Percentiles rank a stretch among this genome's conserved stretches.
Conservation (phyloP, 2,113 vertebrate species). For the western clawed frog (Xenopus tropicalis) region DNA sequence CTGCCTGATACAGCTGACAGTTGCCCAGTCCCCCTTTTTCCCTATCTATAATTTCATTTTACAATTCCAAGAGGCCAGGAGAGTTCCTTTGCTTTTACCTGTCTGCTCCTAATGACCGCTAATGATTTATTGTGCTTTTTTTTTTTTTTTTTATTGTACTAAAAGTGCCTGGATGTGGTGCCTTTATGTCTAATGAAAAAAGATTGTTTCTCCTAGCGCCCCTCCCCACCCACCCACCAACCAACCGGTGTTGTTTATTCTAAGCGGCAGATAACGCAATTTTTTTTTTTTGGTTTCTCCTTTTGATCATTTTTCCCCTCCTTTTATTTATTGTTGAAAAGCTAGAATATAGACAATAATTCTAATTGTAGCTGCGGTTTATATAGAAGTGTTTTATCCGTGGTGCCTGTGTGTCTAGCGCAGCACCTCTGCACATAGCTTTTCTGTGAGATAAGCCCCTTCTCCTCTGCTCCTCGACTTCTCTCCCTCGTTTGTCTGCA, state of each 20-base stretch:
- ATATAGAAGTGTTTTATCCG: conserved; percentile 78
- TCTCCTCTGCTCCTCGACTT: conserved; percentile 68
- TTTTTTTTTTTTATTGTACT: conserved; percentile 78
- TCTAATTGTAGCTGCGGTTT: conserved; percentile 76
- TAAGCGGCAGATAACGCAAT: conserved; percentile 86
- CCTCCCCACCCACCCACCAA: conserved; percentile 58
- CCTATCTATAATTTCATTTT: conserved; percentile 70
- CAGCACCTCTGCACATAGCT: conserved; percentile 96
- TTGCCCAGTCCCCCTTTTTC: not conserved
- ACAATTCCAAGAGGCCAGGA: conserved; percentile 64
- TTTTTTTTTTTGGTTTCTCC: conserved; percentile 80
- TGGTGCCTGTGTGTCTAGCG: conserved; percentile 94
- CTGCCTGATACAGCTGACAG: conserved; percentile 5
- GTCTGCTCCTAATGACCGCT: conserved; percentile 77
- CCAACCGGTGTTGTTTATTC: conserved; percentile 78
- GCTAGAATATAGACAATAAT: conserved; percentile 73
- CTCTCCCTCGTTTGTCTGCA: conserved; percentile 72
- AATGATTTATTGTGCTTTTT: conserved; percentile 72
- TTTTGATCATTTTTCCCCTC: conserved; percentile 72
- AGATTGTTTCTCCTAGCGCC: conserved; percentile 61
- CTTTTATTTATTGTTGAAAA: conserved; percentile 77
- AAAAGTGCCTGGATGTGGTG: conserved; percentile 85
- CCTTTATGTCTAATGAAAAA: conserved; percentile 95
- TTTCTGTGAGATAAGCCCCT: conserved; percentile 88
- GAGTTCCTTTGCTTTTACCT: conserved; percentile 77